Conservation (phyloP, 2,797 vertebrate species). For the Hoplostethus mediterraneus region DNA sequence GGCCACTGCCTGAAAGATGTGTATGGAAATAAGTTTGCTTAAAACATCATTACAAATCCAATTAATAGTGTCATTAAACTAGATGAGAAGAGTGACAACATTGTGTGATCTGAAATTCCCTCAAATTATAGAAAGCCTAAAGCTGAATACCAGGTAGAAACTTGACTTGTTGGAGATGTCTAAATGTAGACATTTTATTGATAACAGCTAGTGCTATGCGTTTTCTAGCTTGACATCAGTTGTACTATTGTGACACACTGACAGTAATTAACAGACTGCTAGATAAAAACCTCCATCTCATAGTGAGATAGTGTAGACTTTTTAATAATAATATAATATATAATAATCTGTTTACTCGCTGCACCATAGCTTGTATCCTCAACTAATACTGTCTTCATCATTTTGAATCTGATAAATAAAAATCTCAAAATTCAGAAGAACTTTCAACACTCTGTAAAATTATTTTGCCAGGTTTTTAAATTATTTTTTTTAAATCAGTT, state of each 20-base stretch:
- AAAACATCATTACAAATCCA: slow-evolving; percentile 83
- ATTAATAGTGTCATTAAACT: slow-evolving; percentile 79
- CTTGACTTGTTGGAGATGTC: slow-evolving; percentile 43
- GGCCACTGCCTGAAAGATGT: slow-evolving; percentile 71
- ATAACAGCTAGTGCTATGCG: slow-evolving; percentile 4
- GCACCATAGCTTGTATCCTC: slow-evolving; percentile 17
- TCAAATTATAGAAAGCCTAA: slow-evolving; percentile 64
- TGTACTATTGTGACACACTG: slow-evolving; percentile 10
- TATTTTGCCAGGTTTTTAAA: background rate
- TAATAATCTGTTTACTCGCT: background rate
- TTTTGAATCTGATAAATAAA: slow-evolving; percentile 23
- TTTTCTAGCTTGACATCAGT: slow-evolving; percentile 9
- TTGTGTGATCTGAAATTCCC: slow-evolving; percentile 65
- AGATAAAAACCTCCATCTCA: slow-evolving; percentile 1
- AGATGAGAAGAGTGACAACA: slow-evolving; percentile 75
- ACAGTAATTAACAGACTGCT: slow-evolving; percentile 12
- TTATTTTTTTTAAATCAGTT: slow-evolving; percentile 3
- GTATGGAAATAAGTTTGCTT: slow-evolving; percentile 80
- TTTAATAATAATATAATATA: background rate
- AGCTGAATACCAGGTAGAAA: slow-evolving; percentile 50
- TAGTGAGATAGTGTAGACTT: background rate
- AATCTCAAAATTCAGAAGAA: slow-evolving; percentile 7
- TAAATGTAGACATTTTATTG: slow-evolving; percentile 45
- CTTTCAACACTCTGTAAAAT: slow-evolving; percentile 1
- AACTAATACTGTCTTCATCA: slow-evolving; percentile 13